phyloP scores from a whole-genome alignment of 37 sponge, comb jelly and placozoan genomes.

The Lycopodina hypogea region DNA sequence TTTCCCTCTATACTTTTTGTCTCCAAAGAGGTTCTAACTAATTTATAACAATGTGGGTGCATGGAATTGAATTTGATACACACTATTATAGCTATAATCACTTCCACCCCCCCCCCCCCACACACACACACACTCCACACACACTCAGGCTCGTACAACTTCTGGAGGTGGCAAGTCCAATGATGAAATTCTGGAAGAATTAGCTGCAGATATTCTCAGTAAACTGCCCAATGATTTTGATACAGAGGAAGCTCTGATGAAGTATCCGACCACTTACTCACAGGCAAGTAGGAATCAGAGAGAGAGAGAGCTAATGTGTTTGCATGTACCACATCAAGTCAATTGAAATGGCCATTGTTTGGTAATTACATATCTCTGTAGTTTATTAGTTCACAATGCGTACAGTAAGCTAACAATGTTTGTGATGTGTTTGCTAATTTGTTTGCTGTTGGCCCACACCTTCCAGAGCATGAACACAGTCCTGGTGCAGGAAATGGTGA shows the following conservation, averaged over 20 bases:
- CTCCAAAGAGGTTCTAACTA: too few relatives aligned
- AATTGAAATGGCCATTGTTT: background rate
- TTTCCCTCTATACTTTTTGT: too few relatives aligned
- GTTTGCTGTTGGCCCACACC: too few relatives aligned
- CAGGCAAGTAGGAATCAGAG: too few relatives aligned
- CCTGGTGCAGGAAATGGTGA: constrained; percentile 98
- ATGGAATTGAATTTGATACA: too few relatives aligned
- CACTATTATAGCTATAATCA: too few relatives aligned
- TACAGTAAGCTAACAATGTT: background rate
- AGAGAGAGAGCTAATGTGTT: too few relatives aligned
- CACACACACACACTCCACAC: too few relatives aligned
- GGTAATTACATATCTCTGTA: constrained; percentile 6
- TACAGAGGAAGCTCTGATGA: constrained; percentile 93
- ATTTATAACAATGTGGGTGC: too few relatives aligned
- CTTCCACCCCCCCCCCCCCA: too few relatives aligned
- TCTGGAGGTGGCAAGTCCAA: constrained; percentile 89
- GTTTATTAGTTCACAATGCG: too few relatives aligned
- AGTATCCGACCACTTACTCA: constrained; percentile 96
- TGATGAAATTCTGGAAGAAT: constrained; percentile 92
- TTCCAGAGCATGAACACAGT: constrained; percentile 99
- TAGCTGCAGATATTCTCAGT: constrained; percentile 91
- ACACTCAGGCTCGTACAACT: constrained; percentile 75
- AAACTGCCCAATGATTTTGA: constrained; percentile 92
- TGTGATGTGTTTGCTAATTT: too few relatives aligned
- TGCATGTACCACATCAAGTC: background rate